Evolutionary conservation across 2,797 vertebrate species (phyloP).

Genomic region (Protosalanx chinensis): DNA sequence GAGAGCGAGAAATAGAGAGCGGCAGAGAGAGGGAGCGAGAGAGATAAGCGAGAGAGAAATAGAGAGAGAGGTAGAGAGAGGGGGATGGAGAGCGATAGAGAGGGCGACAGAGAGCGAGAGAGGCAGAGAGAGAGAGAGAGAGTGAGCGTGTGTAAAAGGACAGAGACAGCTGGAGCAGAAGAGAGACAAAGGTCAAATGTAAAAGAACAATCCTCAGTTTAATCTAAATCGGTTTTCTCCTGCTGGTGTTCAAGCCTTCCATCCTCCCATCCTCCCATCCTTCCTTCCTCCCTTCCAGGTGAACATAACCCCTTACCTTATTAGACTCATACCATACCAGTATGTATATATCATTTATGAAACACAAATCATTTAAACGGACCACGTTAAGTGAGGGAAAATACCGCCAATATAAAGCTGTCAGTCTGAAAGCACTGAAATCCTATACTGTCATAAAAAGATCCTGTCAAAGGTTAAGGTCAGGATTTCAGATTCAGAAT

Average conservation of each 20-base stretch:
- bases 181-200: constrained; percentile 12
- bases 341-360: no score
- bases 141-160: constrained; percentile 38
- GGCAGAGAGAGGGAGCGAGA: background rate
- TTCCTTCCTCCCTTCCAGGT: no score
- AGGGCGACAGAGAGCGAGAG: background rate
- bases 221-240: background rate
- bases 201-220: background rate
- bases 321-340: no score
- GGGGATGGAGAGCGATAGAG: constrained; percentile 18
- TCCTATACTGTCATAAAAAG: no score
- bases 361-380: no score
- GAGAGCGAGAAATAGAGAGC: background rate
- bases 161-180: constrained; percentile 19
- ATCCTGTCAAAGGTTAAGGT: no score
- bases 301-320: no score
- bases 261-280: no score
- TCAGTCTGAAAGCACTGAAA: no score
- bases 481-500: no score
- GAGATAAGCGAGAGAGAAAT: constrained; percentile 39
- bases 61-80: constrained; percentile 44
- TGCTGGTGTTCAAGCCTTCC: constrained; percentile 3
- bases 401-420: no score
- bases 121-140: constrained; percentile 10
- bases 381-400: no score